Conservation (phyloP, 37 sponge, comb jelly and placozoan genomes). For the Oopsacas minuta region DNA sequence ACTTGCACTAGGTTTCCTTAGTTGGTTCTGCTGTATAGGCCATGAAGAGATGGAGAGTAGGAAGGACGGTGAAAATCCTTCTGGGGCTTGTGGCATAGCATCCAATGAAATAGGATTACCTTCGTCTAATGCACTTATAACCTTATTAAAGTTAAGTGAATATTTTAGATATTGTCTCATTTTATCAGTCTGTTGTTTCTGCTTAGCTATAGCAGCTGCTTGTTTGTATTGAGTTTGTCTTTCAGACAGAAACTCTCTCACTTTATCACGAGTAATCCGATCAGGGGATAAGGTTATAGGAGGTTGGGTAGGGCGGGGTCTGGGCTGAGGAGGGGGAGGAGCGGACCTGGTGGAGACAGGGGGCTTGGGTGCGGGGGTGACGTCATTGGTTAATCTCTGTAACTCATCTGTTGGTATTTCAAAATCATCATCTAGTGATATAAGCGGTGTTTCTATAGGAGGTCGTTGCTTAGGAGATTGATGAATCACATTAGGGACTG, state of each 20-base stretch:
- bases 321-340: not conserved
- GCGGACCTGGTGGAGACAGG: not conserved
- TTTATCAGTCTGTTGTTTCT: not conserved
- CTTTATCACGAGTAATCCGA: not conserved
- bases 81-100: not conserved
- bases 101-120: not conserved
- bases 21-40: not conserved
- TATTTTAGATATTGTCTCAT: not conserved
- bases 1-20: not conserved
- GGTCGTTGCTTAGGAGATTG: not conserved
- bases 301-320: not conserved
- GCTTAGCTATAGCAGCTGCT: not conserved
- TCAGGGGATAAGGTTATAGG: not conserved
- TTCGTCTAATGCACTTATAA: slow-evolving; percentile 20
- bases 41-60: not conserved
- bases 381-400: not conserved
- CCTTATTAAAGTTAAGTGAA: not conserved
- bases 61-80: not conserved
- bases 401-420: not conserved
- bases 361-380: not conserved
- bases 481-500: not conserved
- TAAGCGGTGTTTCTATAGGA: not conserved
- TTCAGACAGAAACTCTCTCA: not conserved
- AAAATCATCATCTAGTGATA: not conserved
- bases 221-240: not conserved